A percentile compares a stretch with the other conserved stretches of the same genome.
These are phyloP conservation scores for Ditylenchus dipsaci DNA, from an alignment of 1,140 invertebrate genomes.

Conservation along the genomic window DNA sequence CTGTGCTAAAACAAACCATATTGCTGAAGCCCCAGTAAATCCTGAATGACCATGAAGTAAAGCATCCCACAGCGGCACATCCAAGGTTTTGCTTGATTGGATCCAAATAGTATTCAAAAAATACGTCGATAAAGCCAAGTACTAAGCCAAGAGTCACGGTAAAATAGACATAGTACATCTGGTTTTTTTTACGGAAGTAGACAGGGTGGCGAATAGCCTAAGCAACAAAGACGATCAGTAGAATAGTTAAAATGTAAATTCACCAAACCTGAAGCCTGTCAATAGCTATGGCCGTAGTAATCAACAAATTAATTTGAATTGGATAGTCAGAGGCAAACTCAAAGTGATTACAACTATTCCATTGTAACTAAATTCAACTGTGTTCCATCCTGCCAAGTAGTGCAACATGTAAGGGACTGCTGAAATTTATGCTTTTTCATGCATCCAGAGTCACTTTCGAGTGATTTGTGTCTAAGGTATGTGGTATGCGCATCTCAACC, in stretches of 20 bases:
- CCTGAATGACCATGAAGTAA: conserved; percentile 13
- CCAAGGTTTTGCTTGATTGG: conserved; percentile 20
- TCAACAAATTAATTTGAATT: conserved; percentile 38
- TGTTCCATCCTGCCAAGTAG: conserved; percentile 28
- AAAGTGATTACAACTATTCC: conserved; percentile 32
- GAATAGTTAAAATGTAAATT: not conserved
- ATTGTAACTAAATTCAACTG: conserved; percentile 29
- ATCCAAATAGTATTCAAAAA: conserved; percentile 29
- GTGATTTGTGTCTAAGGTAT: too few species aligned
- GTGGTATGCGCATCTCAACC: too few species aligned
- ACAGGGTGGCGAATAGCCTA: conserved; percentile 32
- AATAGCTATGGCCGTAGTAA: conserved; percentile 25
- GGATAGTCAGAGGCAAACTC: conserved; percentile 20
- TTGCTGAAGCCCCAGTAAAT: conserved; percentile 33
- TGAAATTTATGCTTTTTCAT: too few species aligned
- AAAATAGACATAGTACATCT: conserved; percentile 22
- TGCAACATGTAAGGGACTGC: conserved; percentile 32
- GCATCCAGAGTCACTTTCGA: too few species aligned
- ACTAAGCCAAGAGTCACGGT: conserved; percentile 19
- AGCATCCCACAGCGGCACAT: conserved; percentile 38
- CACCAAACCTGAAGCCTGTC: conserved; percentile 26
- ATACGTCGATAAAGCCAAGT: conserved; percentile 24
- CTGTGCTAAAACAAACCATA: conserved; percentile 34
- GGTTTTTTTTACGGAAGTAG: conserved; percentile 34
- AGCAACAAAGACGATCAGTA: conserved; percentile 1